Evolutionary conservation across 2,888 invertebrate genomes (phyloP).

Genomic region (Coecobrya sp.): DNA sequence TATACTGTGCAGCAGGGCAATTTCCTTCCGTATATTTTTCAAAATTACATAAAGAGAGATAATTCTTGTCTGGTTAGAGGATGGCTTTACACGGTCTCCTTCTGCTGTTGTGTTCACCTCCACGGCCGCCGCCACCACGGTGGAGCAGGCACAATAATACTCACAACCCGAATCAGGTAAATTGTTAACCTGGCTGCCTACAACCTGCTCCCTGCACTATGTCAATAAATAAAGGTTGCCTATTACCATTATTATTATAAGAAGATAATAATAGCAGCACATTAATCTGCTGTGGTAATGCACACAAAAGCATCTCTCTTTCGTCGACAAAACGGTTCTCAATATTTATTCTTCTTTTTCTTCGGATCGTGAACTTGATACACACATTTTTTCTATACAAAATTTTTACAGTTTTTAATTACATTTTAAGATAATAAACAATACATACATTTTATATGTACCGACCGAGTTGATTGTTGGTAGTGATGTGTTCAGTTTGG

Average conservation of each 20-base stretch:
- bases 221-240: slow-evolving; percentile 51
- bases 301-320: not conserved
- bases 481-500: not conserved
- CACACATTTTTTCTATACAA: slow-evolving; percentile 2
- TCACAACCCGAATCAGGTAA: slow-evolving; percentile 8
- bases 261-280: slow-evolving; percentile 28
- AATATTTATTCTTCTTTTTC: not conserved
- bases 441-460: slow-evolving; percentile 20
- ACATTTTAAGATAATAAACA: not conserved
- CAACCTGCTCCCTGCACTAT: not conserved
- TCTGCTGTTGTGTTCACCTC: slow-evolving; percentile 40
- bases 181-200: not conserved
- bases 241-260: slow-evolving; percentile 43
- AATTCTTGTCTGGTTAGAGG: no score
- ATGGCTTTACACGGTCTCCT: slow-evolving; percentile 39
- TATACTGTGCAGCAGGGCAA: not conserved
- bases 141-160: slow-evolving; percentile 29
- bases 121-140: not conserved
- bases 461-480: no score
- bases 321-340: slow-evolving; percentile 53
- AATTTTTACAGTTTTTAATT: slow-evolving; percentile 57
- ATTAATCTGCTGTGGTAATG: not conserved
- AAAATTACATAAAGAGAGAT: not conserved
- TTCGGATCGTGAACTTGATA: slow-evolving; percentile 43
- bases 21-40: slow-evolving; percentile 56